Conservation (phyloP, 2,113 vertebrate species). For the Dasyurus viverrinus region DNA sequence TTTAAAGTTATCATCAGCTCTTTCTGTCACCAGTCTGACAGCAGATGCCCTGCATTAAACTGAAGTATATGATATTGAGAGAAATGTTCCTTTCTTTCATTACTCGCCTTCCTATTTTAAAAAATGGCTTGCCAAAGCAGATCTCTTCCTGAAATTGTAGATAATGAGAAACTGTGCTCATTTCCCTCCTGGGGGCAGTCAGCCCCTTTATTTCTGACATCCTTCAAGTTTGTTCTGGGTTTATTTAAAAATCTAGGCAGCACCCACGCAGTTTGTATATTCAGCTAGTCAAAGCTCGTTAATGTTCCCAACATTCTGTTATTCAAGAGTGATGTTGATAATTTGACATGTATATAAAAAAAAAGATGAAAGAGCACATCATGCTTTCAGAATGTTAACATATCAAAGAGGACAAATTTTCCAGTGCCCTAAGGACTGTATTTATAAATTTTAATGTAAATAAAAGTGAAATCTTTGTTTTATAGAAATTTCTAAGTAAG, state of each 20-base stretch:
- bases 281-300: slow-evolving; percentile 37
- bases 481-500: background rate
- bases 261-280: slow-evolving; percentile 1
- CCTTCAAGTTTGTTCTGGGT: slow-evolving; percentile 49
- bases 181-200: background rate
- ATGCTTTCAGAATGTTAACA: slow-evolving; percentile 13
- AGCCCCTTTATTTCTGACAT: slow-evolving; percentile 40
- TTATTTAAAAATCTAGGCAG: slow-evolving; percentile 66
- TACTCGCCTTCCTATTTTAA: slow-evolving; percentile 36
- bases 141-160: slow-evolving; percentile 36
- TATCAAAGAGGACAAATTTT: slow-evolving; percentile 37
- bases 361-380: background rate
- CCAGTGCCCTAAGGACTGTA: slow-evolving; percentile 7
- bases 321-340: slow-evolving; percentile 27
- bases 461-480: background rate
- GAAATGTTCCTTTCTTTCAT: background rate
- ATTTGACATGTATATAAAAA: slow-evolving; percentile 18
- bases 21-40: slow-evolving; percentile 7
- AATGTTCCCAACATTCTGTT: slow-evolving; percentile 25
- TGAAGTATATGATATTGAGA: slow-evolving; percentile 33
- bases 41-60: slow-evolving; percentile 11
- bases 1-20: background rate
- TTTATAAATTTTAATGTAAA: slow-evolving; percentile 13
- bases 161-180: slow-evolving; percentile 49
- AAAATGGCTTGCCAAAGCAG: background rate